These are phyloP conservation scores for Eleginops maclovinus DNA, from an alignment of 2,113 vertebrate genomes.

Conservation along the genomic window DNA sequence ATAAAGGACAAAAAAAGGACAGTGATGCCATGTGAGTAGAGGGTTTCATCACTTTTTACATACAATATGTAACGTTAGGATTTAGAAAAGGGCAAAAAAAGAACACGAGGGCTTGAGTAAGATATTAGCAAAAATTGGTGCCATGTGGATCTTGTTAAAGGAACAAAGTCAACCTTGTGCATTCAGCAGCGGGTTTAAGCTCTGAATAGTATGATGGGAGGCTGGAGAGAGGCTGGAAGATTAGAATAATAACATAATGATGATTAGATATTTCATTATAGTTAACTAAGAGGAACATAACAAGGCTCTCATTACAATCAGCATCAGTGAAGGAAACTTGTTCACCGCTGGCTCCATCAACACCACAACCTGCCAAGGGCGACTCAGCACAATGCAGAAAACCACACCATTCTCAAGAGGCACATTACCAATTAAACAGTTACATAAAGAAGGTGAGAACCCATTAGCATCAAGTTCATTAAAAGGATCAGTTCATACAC, in stretches of 20 bases:
- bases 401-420: slow-evolving; percentile 33
- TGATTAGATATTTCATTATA: background rate
- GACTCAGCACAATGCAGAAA: slow-evolving; percentile 36
- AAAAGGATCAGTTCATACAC: slow-evolving; percentile 24
- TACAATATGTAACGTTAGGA: background rate
- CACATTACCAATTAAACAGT: slow-evolving; percentile 14
- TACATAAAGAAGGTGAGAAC: slow-evolving; percentile 37
- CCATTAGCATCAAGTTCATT: slow-evolving; percentile 56
- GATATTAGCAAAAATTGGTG: background rate
- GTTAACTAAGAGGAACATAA: background rate
- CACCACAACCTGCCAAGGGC: slow-evolving; percentile 32
- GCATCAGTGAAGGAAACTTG: slow-evolving; percentile 26
- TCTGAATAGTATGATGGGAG: background rate
- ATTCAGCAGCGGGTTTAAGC: slow-evolving; percentile 14
- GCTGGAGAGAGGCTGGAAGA: background rate
- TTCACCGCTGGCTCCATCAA: slow-evolving; percentile 32
- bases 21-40: background rate
- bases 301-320: slow-evolving; percentile 1
- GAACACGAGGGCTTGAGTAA: background rate
- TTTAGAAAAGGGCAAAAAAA: background rate
- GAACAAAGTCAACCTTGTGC: slow-evolving; percentile 8
- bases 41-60: background rate
- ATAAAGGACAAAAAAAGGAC: background rate
- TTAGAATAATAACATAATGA: background rate
- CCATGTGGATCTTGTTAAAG: slow-evolving; percentile 33